Evolutionary conservation across 2,888 invertebrate species (phyloP), one percentile per base, ranked within the genome.

Genomic region (Plemyria rubiginata): DNA sequence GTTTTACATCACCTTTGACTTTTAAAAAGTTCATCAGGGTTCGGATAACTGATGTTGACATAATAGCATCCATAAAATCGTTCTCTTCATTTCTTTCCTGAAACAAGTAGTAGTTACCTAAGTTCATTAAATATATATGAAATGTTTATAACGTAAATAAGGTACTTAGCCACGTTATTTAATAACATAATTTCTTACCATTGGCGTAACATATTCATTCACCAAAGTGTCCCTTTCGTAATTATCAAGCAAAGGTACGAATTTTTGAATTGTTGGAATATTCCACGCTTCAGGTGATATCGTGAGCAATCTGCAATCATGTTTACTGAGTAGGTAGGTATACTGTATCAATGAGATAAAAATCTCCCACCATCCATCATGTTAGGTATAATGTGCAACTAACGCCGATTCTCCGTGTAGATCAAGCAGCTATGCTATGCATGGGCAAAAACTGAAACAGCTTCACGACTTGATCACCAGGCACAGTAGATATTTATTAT

Each of bases 201-300:
- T 94, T 15, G 95, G 90, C 2, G 96, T 96, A 29, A 97, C 95
- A 73, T 96, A 90, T 85, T 98, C 98, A 75, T 96, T 95, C n/a
- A 94, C 92, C 58, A 94, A 89, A 0, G 96, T 95, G 71, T 96
- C 95, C 62, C 96, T 89, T 77, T 97, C 95, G 81, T 98, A 99
- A 85, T 99, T 98, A 82, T 99, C 96, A 81, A 96, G 95, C 48
- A 99, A 94, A 36, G 94, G 89, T 49, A 95, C 81, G 71, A 98
- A 94, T 76, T 95, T 96, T 69, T 95, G 94, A 65, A 98, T 95
- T 1, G 98, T 97, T 5, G 95, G 93, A 68, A 95, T 95, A 80
- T 94, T 93, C 83, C 94, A 94, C 16, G 93, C 95, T 69, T 93
- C 94, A 9, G 94, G 77, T 66, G 95, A 93, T 22, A 97, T 93